Evolutionary conservation across 2,888 invertebrate species (phyloP).

Genomic region (Cryptus viduatorius): DNA sequence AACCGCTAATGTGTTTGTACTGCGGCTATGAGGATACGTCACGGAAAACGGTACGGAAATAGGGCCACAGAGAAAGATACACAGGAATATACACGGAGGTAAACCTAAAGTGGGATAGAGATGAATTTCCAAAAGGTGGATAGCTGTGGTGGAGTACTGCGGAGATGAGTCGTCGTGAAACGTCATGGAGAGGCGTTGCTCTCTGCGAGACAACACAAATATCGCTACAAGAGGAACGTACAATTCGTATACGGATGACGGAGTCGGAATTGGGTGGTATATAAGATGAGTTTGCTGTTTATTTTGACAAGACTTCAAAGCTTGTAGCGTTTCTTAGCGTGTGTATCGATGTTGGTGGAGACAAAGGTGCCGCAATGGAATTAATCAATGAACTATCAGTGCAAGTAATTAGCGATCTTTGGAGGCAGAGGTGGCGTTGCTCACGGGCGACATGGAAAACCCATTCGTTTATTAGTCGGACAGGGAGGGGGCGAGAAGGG

Average conservation of each 20-base stretch:
- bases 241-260: neutral
- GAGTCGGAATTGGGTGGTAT: conserved; percentile 2
- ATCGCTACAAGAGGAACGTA: conserved; percentile 10
- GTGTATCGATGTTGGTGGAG: neutral
- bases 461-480: conserved; percentile 76
- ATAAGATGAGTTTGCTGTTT: conserved; percentile 54
- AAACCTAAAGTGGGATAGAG: conserved; percentile 47
- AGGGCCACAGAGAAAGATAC: conserved; percentile 35
- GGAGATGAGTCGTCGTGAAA: conserved; percentile 53
- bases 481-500: conserved; percentile 10
- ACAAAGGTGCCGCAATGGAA: conserved; percentile 70
- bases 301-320: conserved; percentile 65
- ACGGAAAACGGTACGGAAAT: conserved; percentile 52
- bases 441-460: conserved; percentile 74
- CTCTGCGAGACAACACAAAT: conserved; percentile 51
- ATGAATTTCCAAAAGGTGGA: conserved; percentile 5
- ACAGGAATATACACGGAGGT: conserved; percentile 21
- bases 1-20: conserved; percentile 73
- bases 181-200: conserved; percentile 10
- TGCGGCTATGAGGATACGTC: conserved; percentile 68
- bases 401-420: conserved; percentile 69
- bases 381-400: conserved; percentile 71
- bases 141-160: conserved; percentile 9
- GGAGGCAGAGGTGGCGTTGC: neutral
- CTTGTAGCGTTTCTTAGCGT: conserved; percentile 49